A percentile compares a stretch with the other conserved stretches of the same genome.
Evolutionary conservation across 92 coral and sea anemone species (phyloP).

Genomic region (Umimayanthus chanpuru): DNA sequence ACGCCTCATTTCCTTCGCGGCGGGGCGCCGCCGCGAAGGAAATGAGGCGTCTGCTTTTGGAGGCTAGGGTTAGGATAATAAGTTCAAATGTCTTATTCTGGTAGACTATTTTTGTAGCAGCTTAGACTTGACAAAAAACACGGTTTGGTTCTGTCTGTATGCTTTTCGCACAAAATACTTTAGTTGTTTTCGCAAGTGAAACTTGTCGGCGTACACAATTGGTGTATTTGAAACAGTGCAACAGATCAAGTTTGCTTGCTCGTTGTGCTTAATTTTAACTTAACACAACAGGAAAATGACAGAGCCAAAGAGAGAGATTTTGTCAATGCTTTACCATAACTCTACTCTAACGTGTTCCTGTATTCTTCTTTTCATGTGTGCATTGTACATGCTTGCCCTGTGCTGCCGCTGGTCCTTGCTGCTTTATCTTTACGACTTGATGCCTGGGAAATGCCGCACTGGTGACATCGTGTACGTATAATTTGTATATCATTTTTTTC

Average conservation of each 20-base stretch:
- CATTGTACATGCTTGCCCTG: not conserved
- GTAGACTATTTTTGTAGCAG: not conserved
- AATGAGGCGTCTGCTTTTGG: no score
- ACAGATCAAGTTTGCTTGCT: no score
- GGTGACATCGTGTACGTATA: conserved; percentile 29
- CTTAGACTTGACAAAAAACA: not conserved
- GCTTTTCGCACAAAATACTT: not conserved
- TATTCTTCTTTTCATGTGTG: conserved; percentile 24
- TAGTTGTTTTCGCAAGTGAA: not conserved
- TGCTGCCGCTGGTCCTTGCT: not conserved
- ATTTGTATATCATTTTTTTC: not conserved
- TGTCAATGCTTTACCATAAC: not conserved
- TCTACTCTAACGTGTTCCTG: not conserved
- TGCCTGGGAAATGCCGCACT: conserved; percentile 14
- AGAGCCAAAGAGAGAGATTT: not conserved
- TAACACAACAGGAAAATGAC: no score
- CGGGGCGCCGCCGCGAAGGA: no score
- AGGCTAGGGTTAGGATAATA: no score
- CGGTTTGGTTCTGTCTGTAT: not conserved
- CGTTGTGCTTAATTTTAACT: no score
- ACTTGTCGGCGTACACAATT: not conserved
- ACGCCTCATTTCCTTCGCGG: no score
- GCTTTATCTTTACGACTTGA: not conserved
- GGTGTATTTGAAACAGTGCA: no score
- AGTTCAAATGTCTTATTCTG: not conserved